These are phyloP conservation scores for Barbus barbus DNA, from an alignment of 2,113 vertebrate species.

Conservation along the genomic window DNA sequence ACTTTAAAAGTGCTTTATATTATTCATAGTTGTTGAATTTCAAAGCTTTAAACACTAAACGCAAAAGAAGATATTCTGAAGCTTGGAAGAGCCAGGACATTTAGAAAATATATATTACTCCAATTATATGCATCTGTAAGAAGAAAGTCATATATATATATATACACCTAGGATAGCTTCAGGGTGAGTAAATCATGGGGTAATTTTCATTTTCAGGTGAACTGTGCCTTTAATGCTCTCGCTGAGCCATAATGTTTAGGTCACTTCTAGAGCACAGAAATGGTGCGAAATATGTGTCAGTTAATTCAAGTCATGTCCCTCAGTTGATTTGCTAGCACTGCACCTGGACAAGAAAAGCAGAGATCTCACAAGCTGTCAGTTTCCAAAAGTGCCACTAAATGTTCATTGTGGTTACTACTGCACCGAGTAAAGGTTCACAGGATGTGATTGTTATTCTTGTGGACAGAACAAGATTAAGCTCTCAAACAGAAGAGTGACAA, in stretches of 20 bases:
- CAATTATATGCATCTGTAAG: too few relatives aligned
- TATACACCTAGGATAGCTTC: background rate
- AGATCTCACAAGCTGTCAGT: slow-evolving; percentile 2
- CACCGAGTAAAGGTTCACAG: background rate
- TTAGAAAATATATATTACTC: too few relatives aligned
- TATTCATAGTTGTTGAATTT: background rate
- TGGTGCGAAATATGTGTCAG: background rate
- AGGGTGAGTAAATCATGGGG: background rate
- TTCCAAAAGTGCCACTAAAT: slow-evolving; percentile 1
- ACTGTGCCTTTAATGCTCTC: background rate
- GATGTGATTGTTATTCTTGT: background rate
- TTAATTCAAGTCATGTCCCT: background rate
- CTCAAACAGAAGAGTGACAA: background rate
- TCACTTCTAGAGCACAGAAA: background rate
- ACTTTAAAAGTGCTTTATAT: background rate
- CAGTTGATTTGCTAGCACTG: background rate
- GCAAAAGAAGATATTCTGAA: too few relatives aligned
- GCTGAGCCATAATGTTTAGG: background rate
- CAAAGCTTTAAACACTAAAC: background rate
- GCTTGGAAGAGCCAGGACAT: too few relatives aligned
- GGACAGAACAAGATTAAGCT: slow-evolving; percentile 7
- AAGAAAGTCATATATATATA: background rate
- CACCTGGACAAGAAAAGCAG: background rate
- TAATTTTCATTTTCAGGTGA: background rate
- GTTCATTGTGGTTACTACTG: background rate